A percentile compares a stretch with the other conserved stretches of the same genome.
Evolutionary conservation across 1,140 invertebrate genomes (phyloP).

Genomic region (Orchestia grillus): DNA sequence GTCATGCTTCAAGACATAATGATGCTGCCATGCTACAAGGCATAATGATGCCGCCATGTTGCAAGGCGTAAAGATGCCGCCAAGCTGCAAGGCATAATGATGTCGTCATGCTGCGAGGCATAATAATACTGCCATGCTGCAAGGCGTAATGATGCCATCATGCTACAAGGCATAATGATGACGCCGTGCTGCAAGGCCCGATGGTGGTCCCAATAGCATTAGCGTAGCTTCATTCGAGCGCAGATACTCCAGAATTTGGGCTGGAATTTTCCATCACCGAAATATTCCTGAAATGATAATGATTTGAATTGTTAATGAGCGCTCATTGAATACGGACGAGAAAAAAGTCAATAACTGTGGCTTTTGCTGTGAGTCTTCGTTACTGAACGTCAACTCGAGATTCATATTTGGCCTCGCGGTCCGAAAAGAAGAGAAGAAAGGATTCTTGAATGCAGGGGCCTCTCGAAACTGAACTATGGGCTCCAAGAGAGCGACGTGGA

Average conservation of each 20-base stretch:
- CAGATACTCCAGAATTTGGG: neutral
- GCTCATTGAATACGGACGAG: neutral
- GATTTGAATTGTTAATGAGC: neutral
- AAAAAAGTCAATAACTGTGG: neutral
- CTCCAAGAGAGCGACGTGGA: neutral
- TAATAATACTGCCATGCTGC: neutral
- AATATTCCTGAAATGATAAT: neutral
- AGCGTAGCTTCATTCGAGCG: neutral
- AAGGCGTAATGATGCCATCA: neutral
- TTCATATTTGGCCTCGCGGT: neutral
- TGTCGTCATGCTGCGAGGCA: neutral
- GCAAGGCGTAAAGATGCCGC: no score
- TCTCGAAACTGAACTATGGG: neutral
- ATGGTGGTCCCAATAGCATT: neutral
- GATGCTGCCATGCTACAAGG: neutral
- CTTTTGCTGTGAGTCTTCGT: neutral
- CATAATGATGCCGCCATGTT: neutral
- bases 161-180: neutral
- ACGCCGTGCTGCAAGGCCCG: neutral
- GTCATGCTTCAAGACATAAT: neutral
- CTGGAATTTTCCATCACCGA: neutral
- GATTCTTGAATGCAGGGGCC: neutral
- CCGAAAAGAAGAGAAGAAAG: neutral
- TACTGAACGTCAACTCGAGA: neutral
- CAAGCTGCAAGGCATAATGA: neutral